phyloP scores from a whole-genome alignment of 2,888 invertebrate species.

The Zelleria hepariella region DNA sequence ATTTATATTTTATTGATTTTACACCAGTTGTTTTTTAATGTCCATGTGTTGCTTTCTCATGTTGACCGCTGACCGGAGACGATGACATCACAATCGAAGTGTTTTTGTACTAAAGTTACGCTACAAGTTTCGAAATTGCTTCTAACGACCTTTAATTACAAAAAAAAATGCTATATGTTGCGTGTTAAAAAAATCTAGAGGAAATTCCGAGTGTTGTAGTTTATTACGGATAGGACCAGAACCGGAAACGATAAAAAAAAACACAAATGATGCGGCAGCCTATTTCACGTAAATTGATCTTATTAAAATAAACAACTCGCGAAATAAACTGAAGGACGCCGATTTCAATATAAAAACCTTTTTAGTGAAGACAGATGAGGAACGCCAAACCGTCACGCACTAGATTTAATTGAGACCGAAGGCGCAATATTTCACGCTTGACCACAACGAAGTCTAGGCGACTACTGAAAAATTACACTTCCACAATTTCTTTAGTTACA shows the following conservation, averaged over 20 bases:
- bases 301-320: constrained; percentile 8
- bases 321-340: neutral
- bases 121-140: constrained; percentile 15
- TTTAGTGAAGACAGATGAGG: neutral
- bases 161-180: neutral
- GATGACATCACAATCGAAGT: constrained; percentile 15
- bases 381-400: neutral
- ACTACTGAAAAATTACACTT: constrained; percentile 4
- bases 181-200: neutral
- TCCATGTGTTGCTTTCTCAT: constrained; percentile 28
- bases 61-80: neutral
- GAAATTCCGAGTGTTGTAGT: neutral
- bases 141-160: neutral
- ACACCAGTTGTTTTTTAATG: constrained; percentile 6
- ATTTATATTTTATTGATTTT: neutral
- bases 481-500: neutral
- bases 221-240: too few relatives aligned
- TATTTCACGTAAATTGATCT: too few relatives aligned
- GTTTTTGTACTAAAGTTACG: constrained; percentile 8
- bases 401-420: neutral
- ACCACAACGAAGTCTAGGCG: constrained; percentile 3
- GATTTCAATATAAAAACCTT: neutral
- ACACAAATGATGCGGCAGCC: constrained; percentile 14
- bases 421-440: neutral
- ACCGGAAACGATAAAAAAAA: constrained; percentile 8